phyloP scores from a whole-genome alignment of 2,888 invertebrate species.

The Lathronympha strigana region DNA sequence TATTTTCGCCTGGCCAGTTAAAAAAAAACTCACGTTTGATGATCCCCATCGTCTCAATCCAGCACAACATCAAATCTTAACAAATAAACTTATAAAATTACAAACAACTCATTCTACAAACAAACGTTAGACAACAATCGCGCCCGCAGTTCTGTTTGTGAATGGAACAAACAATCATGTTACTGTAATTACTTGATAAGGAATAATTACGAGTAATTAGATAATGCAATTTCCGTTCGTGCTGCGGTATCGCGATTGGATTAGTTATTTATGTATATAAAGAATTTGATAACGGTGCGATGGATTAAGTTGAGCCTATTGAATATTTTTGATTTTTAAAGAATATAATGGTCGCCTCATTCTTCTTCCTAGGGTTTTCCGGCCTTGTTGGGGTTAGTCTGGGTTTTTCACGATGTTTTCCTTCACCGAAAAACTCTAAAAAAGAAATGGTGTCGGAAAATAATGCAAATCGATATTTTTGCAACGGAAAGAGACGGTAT shows the following conservation, averaged over 20 bases:
- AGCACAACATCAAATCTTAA: slow-evolving; percentile 30
- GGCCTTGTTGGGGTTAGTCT: too few relatives aligned
- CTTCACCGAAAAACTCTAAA: too few relatives aligned
- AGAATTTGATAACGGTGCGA: slow-evolving; percentile 33
- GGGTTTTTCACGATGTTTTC: too few relatives aligned
- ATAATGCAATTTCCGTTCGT: slow-evolving; percentile 58
- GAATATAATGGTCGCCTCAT: too few relatives aligned
- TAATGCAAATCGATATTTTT: too few relatives aligned
- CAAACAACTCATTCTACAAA: background rate
- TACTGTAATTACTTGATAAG: slow-evolving; percentile 44
- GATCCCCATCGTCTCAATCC: slow-evolving; percentile 44
- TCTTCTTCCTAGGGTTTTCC: too few relatives aligned
- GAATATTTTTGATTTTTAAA: background rate
- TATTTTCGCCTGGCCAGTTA: too few relatives aligned
- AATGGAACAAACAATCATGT: slow-evolving; percentile 47
- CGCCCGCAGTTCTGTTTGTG: slow-evolving; percentile 41
- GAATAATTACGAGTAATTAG: slow-evolving; percentile 51
- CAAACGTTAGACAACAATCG: slow-evolving; percentile 38
- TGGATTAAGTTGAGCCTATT: slow-evolving; percentile 6
- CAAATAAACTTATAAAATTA: too few relatives aligned
- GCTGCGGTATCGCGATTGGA: slow-evolving; percentile 47
- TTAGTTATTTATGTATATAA: slow-evolving; percentile 37
- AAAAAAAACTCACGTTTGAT: slow-evolving; percentile 26
- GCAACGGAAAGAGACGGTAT: too few relatives aligned
- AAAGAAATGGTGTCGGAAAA: too few relatives aligned